Evolutionary conservation across 1,140 invertebrate species (phyloP), one percentile per base, ranked within the genome.

Genomic region (Anastrepha obliqua): DNA sequence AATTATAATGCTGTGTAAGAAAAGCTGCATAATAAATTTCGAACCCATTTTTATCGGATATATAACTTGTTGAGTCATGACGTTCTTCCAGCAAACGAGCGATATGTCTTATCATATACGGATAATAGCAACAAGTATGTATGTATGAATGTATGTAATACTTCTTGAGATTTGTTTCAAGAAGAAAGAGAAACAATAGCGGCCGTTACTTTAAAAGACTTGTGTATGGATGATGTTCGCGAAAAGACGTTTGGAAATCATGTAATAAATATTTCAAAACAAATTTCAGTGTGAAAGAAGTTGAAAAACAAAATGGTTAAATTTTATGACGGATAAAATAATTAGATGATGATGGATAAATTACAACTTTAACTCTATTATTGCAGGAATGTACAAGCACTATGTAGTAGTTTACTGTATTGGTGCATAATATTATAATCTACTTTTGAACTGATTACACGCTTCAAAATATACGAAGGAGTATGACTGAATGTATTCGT

Each of bases 241-340:
- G 60, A 15, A 62, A 62, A 15, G 5, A 62, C 15, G 9, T 62
- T 55, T 8, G 1, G 60, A 62, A 17, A 62, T 62, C n/a, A 62
- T 62, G 13, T 62, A 62, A 62, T 4, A n/a, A 15, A 17, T 62
- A 62, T 62, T 62, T 62, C 60, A 51, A 78, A 78, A 51, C 67
- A 13, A 70, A 70, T 70, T 39, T 51, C 47, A 78, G 74, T 78
- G 74, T 55, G 74, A 78, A 78, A 78, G 74, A 78, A 78, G 51
- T 78, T 55, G 29, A 78, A 55, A 55, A 51, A 55, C 51, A 78
- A 78, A 55, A 44, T 78, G 47, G 3, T 70, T 65, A 5, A 70
- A 42, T 8, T 70, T 42, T 70, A 9, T 65, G 29, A 29, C 29
- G 29, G 29, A 29, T 29, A 55, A 55, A 55, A 55, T 55, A 55